Evolutionary conservation across 2,797 vertebrate genomes (phyloP).

Genomic region (Emydoidea blandingii): DNA sequence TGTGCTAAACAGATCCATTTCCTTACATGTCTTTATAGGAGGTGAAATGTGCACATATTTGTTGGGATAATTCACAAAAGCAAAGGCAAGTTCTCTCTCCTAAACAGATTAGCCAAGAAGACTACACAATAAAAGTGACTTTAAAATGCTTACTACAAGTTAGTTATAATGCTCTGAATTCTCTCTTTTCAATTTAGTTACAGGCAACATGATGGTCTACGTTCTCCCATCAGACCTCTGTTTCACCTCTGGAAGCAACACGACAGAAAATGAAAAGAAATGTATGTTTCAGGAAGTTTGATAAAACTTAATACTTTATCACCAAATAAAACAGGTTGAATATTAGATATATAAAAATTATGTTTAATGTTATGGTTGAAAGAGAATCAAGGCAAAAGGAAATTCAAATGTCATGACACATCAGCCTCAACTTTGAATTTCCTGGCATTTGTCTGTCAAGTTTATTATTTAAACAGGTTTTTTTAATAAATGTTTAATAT

Average conservation of each 20-base stretch:
- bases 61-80: neutral
- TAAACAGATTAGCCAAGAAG: neutral
- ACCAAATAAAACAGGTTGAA: neutral
- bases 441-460: constrained; percentile 5
- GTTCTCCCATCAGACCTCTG: neutral
- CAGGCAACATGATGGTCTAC: neutral
- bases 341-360: neutral
- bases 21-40: neutral
- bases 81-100: neutral
- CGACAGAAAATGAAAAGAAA: constrained; percentile 22
- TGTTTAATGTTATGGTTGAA: constrained; percentile 8
- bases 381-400: constrained; percentile 49
- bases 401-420: fast-evolving
- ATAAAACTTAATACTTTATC: neutral
- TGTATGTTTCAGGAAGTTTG: neutral
- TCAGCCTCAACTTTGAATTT: neutral
- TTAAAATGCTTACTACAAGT: neutral
- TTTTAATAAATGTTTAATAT: constrained; percentile 41
- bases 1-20: neutral
- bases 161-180: neutral
- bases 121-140: neutral
- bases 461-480: constrained; percentile 17
- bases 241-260: neutral
- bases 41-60: fast-evolving
- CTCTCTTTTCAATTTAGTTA: neutral